Evolutionary conservation across 2,888 invertebrate species (phyloP).

Genomic region (Cyclophora punctaria): DNA sequence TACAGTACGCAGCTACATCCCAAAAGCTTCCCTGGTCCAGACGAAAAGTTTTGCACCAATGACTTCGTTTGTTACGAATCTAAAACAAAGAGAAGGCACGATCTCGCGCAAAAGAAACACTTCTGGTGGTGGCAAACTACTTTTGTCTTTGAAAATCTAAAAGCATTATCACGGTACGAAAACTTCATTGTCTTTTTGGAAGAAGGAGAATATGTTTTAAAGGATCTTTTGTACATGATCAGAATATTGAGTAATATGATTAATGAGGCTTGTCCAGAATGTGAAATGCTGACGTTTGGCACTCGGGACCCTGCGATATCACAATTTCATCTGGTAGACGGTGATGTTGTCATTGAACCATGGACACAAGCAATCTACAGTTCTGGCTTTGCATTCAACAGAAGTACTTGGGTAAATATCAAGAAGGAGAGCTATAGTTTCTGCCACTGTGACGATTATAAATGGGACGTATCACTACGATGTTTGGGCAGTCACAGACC

Average conservation of each 20-base stretch:
- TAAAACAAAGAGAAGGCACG: constrained; percentile 17
- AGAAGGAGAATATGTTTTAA: constrained; percentile 31
- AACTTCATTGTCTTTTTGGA: constrained; percentile 27
- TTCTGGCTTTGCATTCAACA: constrained; percentile 35
- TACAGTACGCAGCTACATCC: constrained; percentile 36
- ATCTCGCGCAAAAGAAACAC: constrained; percentile 32
- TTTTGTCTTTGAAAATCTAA: constrained; percentile 33
- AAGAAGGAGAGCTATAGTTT: constrained; percentile 26
- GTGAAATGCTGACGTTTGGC: constrained; percentile 35
- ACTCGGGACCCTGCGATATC: constrained; percentile 17
- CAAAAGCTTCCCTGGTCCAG: constrained; percentile 34
- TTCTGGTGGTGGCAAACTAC: constrained; percentile 47
- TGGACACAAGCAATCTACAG: constrained; percentile 23
- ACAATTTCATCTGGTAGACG: constrained; percentile 14
- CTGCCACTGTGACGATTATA: constrained; percentile 34
- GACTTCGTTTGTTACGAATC: constrained; percentile 26
- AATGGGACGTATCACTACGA: constrained; percentile 36
- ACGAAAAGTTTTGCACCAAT: constrained; percentile 24
- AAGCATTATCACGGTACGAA: constrained; percentile 15
- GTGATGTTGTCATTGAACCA: constrained; percentile 18
- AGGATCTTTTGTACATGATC: constrained; percentile 32
- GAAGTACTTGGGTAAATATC: constrained; percentile 30
- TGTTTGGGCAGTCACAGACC: constrained; percentile 21
- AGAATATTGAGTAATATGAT: constrained; percentile 21
- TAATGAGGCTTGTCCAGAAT: constrained; percentile 23